Evolutionary conservation across 2,797 vertebrate species (phyloP), one percentile per base, ranked within the genome.

Genomic region (Tangara arthus): DNA sequence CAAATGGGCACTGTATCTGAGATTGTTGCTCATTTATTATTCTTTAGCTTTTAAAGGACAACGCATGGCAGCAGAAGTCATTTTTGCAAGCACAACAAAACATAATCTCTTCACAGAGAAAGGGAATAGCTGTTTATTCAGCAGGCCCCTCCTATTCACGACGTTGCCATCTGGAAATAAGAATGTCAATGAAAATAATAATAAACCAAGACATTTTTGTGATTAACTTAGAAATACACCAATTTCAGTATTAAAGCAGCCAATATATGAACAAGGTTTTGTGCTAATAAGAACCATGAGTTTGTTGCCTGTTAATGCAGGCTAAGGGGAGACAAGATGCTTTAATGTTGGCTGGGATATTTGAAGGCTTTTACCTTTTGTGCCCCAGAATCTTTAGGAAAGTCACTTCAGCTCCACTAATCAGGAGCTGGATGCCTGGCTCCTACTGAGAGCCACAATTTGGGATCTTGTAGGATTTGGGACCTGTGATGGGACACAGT

Each of bases 1-100:
- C 72, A 93, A 69, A 78, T 10, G 69, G 65, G 47, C 89, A 87
- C 46, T 0, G 1, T 12, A 55, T 69, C n/a, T 8, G 35, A 82
- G 69, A 37, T 63, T 81, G 8, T 87, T 83, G 65, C 56, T 89
- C 42, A 61, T 50, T 89, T 84, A 46, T 87, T 84, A 44, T 77
- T 80, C 23, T 75, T 76, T 53, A 73, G 47, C 50, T 83, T 91
- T 92, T 85, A 83, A 91, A 83, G 47, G 28, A 39, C 50, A 89
- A 81, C 2, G 2, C 42, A 78, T 15, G 19, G 76, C 83, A 89
- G 44, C 30, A 94, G 63, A 95, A 91, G 61, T 20, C 2, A 72
- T 76, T 94, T 95, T 76, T 89, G 82, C 75, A 86, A 93, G 71
- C 50, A 82, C 79, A 91, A 89, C 84, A 87, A 81, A 89, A 78